A percentile compares a stretch with the other conserved stretches of the same genome.
phyloP scores from a whole-genome alignment of 2,888 invertebrate species.

The Nycteola revayana region DNA sequence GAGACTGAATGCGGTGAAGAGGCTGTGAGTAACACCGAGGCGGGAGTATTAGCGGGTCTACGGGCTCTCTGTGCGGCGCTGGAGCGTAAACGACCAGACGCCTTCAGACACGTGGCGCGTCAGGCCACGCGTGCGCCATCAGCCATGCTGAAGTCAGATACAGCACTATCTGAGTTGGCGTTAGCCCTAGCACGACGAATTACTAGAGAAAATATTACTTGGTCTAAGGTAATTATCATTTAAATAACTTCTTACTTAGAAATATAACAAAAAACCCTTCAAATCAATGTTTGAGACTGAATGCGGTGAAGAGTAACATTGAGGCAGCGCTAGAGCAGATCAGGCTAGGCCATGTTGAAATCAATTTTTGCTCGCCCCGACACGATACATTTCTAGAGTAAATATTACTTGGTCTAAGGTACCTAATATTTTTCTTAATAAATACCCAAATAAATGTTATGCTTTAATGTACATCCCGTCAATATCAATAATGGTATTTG shows the following conservation, averaged over 20 bases:
- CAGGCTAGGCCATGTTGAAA: slow-evolving; percentile 85
- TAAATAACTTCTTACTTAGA: too few relatives aligned
- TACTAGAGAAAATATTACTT: slow-evolving; percentile 87
- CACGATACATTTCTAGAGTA: slow-evolving; percentile 85
- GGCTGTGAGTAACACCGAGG: slow-evolving; percentile 71
- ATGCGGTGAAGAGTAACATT: slow-evolving; percentile 74
- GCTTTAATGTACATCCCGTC: too few relatives aligned
- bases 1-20: slow-evolving; percentile 81
- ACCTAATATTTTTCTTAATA: too few relatives aligned
- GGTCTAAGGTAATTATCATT: slow-evolving; percentile 88
- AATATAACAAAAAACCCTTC: too few relatives aligned
- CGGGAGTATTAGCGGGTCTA: slow-evolving; percentile 66
- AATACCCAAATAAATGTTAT: too few relatives aligned
- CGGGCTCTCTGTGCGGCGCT: slow-evolving; percentile 85
- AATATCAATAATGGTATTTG: too few relatives aligned
- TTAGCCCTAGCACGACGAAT: slow-evolving; percentile 87
- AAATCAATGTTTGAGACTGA: slow-evolving; percentile 78
- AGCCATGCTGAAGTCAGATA: slow-evolving; percentile 82
- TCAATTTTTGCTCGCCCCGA: slow-evolving; percentile 85
- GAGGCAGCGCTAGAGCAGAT: slow-evolving; percentile 87
- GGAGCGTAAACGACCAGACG: slow-evolving; percentile 89
- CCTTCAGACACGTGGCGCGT: slow-evolving; percentile 87
- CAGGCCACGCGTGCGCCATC: slow-evolving; percentile 85
- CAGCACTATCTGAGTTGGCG: slow-evolving; percentile 83
- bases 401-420: slow-evolving; percentile 92